phyloP scores from a whole-genome alignment of 2,888 invertebrate genomes.

The Heliconius erato region DNA sequence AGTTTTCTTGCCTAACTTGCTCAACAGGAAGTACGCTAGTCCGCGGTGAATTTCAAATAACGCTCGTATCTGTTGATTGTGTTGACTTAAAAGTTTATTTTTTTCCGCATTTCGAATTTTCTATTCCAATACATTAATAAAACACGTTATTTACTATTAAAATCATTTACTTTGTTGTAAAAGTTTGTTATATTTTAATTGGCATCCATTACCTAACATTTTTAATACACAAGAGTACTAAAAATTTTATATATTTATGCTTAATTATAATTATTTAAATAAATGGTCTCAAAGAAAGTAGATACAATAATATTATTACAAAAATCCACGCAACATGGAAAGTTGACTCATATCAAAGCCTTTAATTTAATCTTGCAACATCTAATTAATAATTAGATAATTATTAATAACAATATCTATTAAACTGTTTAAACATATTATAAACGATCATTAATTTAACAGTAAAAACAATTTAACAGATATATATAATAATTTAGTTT shows the following conservation, averaged over 20 bases:
- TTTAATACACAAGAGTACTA: neutral
- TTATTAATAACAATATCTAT: neutral
- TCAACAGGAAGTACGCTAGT: too few relatives aligned
- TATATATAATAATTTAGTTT: slow-evolving; percentile 11
- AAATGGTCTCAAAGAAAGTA: neutral
- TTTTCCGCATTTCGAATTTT: neutral
- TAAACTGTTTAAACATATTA: neutral
- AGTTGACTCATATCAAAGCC: neutral
- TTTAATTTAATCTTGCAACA: neutral
- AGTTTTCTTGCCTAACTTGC: too few relatives aligned
- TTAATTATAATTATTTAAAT: neutral
- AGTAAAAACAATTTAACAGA: neutral
- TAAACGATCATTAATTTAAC: neutral
- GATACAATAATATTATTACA: neutral
- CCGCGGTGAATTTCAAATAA: too few relatives aligned
- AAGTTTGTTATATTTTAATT: neutral
- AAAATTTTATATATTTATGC: neutral
- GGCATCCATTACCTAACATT: neutral
- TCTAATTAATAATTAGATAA: neutral
- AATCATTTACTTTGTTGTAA: neutral
- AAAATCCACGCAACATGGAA: neutral
- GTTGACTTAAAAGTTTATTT: neutral
- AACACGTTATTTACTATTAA: neutral
- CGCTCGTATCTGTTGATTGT: too few relatives aligned
- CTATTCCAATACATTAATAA: neutral